These are phyloP conservation scores for Squalus acanthias DNA, from an alignment of 2,797 vertebrate species.

Conservation along the genomic window DNA sequence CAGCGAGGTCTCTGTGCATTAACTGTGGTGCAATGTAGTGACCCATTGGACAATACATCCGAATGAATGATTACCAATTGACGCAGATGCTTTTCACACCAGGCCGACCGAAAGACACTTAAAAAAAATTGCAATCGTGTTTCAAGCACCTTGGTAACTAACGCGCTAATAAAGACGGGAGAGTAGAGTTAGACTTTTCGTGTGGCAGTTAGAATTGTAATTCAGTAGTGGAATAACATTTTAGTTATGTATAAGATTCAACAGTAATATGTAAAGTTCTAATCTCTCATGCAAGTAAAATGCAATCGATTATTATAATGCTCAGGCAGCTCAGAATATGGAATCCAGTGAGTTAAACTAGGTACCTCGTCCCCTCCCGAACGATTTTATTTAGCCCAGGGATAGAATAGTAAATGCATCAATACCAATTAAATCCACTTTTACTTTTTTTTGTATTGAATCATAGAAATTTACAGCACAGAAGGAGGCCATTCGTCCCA, in stretches of 20 bases:
- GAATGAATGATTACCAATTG: not conserved
- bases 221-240: not conserved
- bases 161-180: not conserved
- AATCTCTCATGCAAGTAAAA: not conserved
- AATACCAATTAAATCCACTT: slow-evolving; percentile 5
- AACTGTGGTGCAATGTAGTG: not conserved
- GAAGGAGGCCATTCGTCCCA: no score
- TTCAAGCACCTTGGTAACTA: not conserved
- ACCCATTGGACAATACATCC: not conserved
- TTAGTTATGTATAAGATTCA: not conserved
- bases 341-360: not conserved
- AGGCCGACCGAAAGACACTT: not conserved
- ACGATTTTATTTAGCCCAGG: not conserved
- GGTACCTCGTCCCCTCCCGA: not conserved
- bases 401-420: not conserved
- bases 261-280: not conserved
- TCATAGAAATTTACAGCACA: no score
- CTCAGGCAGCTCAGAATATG: not conserved
- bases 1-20: not conserved
- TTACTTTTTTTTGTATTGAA: not conserved
- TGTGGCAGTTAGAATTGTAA: not conserved
- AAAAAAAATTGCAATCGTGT: not conserved
- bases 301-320: not conserved
- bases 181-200: not conserved
- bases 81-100: not conserved